Percentiles rank a stretch among this genome's conserved stretches.
phyloP scores from a whole-genome alignment of 1,140 invertebrate species.

The Mamestra configurata region DNA sequence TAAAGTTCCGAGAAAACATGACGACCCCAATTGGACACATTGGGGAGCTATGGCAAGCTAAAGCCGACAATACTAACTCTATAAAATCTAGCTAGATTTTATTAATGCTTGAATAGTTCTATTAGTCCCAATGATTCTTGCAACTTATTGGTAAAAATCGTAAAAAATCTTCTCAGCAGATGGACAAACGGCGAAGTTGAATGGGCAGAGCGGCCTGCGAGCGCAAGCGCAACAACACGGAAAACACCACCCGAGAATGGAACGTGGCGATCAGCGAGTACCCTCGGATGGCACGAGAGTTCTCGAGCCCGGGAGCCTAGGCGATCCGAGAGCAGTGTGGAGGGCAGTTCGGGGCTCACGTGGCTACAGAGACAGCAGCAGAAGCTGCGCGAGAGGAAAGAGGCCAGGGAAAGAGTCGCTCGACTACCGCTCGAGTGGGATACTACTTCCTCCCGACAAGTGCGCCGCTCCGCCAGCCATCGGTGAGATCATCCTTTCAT shows the following conservation, averaged over 20 bases:
- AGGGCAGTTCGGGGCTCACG: constrained; percentile 88
- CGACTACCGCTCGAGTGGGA: constrained; percentile 91
- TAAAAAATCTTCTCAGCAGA: constrained; percentile 61
- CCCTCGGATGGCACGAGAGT: constrained; percentile 77
- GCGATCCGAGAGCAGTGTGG: constrained; percentile 74
- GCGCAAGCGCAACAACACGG: constrained; percentile 58
- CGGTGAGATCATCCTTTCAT: constrained; percentile 66
- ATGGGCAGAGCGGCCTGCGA: constrained; percentile 77
- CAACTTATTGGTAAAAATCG: too few relatives aligned
- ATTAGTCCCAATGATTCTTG: too few relatives aligned
- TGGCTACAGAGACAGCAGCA: constrained; percentile 94
- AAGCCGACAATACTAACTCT: too few relatives aligned
- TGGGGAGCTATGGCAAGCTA: too few relatives aligned
- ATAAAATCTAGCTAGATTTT: too few relatives aligned
- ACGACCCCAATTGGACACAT: too few relatives aligned
- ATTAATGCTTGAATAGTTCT: too few relatives aligned
- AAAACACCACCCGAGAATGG: constrained; percentile 76
- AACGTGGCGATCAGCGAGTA: constrained; percentile 79
- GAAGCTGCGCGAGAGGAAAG: constrained; percentile 91
- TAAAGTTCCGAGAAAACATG: too few relatives aligned
- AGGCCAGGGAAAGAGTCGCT: constrained; percentile 90
- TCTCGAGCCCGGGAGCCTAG: constrained; percentile 72
- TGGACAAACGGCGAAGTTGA: constrained; percentile 82
- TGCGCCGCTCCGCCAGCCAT: constrained; percentile 85
- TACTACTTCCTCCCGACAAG: constrained; percentile 77